Evolutionary conservation across 2,888 invertebrate species (phyloP).

Genomic region (Dolomedes plantarius): DNA sequence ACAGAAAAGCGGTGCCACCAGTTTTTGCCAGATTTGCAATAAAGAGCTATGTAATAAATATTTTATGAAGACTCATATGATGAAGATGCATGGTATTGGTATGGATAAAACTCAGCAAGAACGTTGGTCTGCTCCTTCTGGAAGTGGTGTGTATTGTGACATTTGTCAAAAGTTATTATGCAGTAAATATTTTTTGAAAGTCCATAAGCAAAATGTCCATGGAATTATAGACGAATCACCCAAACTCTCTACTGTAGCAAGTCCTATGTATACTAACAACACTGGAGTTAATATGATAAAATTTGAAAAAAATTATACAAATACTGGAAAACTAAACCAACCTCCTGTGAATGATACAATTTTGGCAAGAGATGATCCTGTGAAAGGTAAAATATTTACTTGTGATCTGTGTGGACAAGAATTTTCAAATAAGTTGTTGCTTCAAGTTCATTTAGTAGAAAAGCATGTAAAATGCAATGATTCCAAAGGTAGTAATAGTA

Average conservation of each 20-base stretch:
- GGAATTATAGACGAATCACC: slow-evolving; percentile 88
- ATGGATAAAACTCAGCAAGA: slow-evolving; percentile 83
- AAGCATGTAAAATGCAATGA: slow-evolving; percentile 75
- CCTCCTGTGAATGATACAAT: neutral
- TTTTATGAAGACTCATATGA: slow-evolving; percentile 99
- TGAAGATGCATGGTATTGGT: slow-evolving; percentile 97
- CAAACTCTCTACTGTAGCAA: slow-evolving; percentile 20
- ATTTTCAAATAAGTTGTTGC: slow-evolving; percentile 77
- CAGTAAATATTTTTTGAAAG: slow-evolving; percentile 97
- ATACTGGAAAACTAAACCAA: slow-evolving; percentile 20
- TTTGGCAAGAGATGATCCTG: slow-evolving; percentile 4
- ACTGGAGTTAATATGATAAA: slow-evolving; percentile 35
- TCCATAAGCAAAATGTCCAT: slow-evolving; percentile 98
- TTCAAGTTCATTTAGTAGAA: slow-evolving; percentile 78
- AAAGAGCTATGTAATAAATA: slow-evolving; percentile 99
- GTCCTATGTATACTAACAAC: slow-evolving; percentile 20
- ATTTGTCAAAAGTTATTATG: slow-evolving; percentile 98
- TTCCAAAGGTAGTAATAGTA: slow-evolving; percentile 21
- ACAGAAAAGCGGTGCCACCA: slow-evolving; percentile 77
- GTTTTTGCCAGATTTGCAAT: slow-evolving; percentile 97
- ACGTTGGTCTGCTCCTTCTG: slow-evolving; percentile 80
- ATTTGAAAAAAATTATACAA: slow-evolving; percentile 37
- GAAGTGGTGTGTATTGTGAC: slow-evolving; percentile 90
- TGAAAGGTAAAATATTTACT: slow-evolving; percentile 40
- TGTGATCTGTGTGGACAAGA: slow-evolving; percentile 77